A percentile compares a stretch with the other conserved stretches of the same genome.
Evolutionary conservation across 2,113 vertebrate species (phyloP).

Genomic region (Leiothrix lutea): DNA sequence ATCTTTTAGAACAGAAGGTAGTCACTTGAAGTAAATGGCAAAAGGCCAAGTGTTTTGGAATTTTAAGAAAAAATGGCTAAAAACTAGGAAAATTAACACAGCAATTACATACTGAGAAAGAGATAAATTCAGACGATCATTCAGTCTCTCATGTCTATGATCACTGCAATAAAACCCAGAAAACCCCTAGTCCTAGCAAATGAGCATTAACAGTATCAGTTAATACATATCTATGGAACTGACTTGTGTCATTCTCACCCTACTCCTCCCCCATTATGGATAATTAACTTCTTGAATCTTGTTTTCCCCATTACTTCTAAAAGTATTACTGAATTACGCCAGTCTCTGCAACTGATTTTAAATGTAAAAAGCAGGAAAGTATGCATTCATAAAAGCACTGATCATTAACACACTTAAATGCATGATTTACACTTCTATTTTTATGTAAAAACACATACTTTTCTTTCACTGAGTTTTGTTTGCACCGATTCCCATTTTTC

Average conservation of each 20-base stretch:
- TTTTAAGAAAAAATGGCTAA: not conserved
- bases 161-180: not conserved
- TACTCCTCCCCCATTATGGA: not conserved
- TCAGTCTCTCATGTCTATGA: not conserved
- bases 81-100: not conserved
- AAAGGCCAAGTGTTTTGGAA: not conserved
- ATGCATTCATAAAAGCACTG: not conserved
- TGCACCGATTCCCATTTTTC: constrained; percentile 93
- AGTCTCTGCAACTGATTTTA: not conserved
- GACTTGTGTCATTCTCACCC: not conserved
- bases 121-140: not conserved
- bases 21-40: not conserved
- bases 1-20: not conserved
- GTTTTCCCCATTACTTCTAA: not conserved
- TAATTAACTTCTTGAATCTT: not conserved
- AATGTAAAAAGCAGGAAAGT: not conserved
- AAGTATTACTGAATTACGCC: not conserved
- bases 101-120: not conserved
- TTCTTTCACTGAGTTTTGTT: constrained; percentile 89
- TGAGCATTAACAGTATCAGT: not conserved
- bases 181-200: not conserved
- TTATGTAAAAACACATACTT: constrained; percentile 75
- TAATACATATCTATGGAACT: not conserved
- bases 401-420: not conserved
- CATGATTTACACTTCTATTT: not conserved